Base-by-base conservation (phyloP, 2,797 vertebrate genomes). In the Gymnothorax javanicus region DNA sequence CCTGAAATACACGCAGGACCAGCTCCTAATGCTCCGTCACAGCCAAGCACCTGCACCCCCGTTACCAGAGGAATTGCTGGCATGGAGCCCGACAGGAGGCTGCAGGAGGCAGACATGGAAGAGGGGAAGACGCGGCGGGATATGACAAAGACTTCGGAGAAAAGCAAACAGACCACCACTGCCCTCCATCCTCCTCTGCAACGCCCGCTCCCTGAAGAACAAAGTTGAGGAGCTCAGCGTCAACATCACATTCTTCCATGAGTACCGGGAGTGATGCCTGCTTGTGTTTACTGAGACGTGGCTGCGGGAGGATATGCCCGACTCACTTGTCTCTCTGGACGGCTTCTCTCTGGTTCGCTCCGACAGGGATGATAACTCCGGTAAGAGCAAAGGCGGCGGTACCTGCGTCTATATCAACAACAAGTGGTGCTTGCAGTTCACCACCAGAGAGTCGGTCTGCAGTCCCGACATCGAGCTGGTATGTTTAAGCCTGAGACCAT, bases 251-350 rank as follows among this genome's bases (percentile, higher is more conserved):
- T 11, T 23, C 33, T 57, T 11, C 52, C 60, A 59, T 33, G 75
- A 86, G 50, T 87, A 87, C 50, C 33, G 62, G 20, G 86, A 87
- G 2, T 83, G 60, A 13, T 56, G 79, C 54, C 50, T 87, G 60
- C 60, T 83, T 27, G 79, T 83, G 8, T 73, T 87, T 52, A 87
- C 81, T 20, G 17, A 86, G 12, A 86, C 86, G 13, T 84, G 86
- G 86, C 60, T 87, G 20, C 60, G 57, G n/a, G 79, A 15, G 25
- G 52, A 27, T 83, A 60, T 69, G 12, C 59, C 33, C 25, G 60
- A 67, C 82, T 83, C 62, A 25, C 50, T 83, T 11, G 86, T 83
- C 11, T 43, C 69, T 57, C 50, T 86, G 25, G 54, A 86, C 4
- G 71, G 82, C 64, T 87, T 71, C 54, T 64, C 77, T 69, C 60